phyloP scores from a whole-genome alignment of 2,888 invertebrate genomes.

The Cataglyphis albicans region DNA sequence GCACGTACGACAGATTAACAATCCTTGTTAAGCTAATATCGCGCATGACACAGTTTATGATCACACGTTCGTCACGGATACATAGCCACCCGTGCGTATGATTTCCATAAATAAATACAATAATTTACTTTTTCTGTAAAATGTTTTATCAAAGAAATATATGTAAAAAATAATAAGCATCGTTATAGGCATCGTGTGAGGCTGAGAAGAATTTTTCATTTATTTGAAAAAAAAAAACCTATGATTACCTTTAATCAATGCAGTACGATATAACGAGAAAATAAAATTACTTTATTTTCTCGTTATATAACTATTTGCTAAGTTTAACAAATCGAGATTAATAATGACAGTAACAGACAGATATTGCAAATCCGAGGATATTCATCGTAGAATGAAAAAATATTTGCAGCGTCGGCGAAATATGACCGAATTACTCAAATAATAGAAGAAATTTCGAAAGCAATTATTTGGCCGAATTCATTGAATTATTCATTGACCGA shows the following conservation, averaged over 20 bases:
- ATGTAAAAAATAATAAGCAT: neutral
- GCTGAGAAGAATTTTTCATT: neutral
- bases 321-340: slow-evolving; percentile 1
- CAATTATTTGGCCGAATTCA: slow-evolving; percentile 5
- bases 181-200: neutral
- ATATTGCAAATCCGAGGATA: neutral
- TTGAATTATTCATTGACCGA: slow-evolving; percentile 11
- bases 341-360: slow-evolving; percentile 6
- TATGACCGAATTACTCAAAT: slow-evolving; percentile 17
- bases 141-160: slow-evolving; percentile 49
- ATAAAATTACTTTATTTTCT: too few relatives aligned
- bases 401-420: neutral
- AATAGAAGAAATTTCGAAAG: slow-evolving; percentile 23
- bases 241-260: neutral
- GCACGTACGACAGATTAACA: slow-evolving; percentile 71
- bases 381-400: neutral
- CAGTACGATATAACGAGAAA: neutral
- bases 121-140: neutral
- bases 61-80: slow-evolving; percentile 11
- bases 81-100: neutral
- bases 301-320: neutral
- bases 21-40: slow-evolving; percentile 62
- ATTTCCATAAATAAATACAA: neutral
- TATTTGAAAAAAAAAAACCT: neutral
- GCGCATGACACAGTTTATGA: slow-evolving; percentile 59